Base-by-base conservation (phyloP, 2,888 invertebrate species). In the Ormyrus nitidulus region DNA sequence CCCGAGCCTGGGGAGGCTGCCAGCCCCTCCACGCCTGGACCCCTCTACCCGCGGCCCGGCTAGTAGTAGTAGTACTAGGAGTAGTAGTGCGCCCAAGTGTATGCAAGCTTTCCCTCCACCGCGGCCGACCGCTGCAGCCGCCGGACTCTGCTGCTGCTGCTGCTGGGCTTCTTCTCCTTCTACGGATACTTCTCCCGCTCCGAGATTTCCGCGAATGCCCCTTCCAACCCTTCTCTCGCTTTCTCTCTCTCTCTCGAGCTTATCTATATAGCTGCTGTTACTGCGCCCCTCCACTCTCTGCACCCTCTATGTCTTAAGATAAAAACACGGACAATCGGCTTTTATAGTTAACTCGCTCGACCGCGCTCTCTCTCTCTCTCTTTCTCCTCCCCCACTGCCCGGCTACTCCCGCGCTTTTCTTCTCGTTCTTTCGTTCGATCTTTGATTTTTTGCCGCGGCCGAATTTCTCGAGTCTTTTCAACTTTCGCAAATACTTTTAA, bases 271-370 rank as follows among this genome's bases (percentile, higher is more conserved):
- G 64, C 65, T 68, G 70, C 79, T 77, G 62, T 65, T 68, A 51
- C 62, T 77, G 59, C 65, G 66, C 72, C 73, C 77, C 80, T 72
- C 70, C 72, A 13, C 82, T 68, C 70, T 79, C 71, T 48, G 46
- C 53, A 46, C 11, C 54, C 7, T 44, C 61, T 65, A n/a, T 87
- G 88, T 89, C 90, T 90, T 89, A 87, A 88, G 89, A 89, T 89
- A 90, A 90, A 90, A 90, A 89, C 88, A 88, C 87, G 88, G 87
- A 88, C 88, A 87, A 89, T 89, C 88, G 87, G 88, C 87, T 88
- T 89, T 89, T 85, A 84, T 85, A 86, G 88, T 87, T 89, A 89
- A 89, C 88, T 87, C 87, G 86, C 87, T 87, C 88, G 83, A 80
- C 83, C 61, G 78, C 74, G 70, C 48, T 13, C 77, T 59, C 69